Evolutionary conservation across 2,888 invertebrate genomes (phyloP).

Genomic region (Andrena marginata): DNA sequence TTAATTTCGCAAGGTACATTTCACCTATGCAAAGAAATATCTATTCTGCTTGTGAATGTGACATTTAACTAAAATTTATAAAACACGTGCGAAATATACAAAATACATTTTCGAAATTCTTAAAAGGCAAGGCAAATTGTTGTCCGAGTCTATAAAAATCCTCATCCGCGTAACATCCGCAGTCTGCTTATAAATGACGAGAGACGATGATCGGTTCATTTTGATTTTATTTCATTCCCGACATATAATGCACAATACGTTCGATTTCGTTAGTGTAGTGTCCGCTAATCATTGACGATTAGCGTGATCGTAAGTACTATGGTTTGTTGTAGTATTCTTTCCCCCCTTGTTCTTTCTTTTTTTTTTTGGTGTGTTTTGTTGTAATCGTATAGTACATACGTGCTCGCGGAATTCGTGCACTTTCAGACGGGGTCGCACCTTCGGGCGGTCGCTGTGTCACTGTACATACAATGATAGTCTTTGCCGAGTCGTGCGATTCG

Average conservation of each 20-base stretch:
- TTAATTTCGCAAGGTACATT: no score
- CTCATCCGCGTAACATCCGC: not conserved
- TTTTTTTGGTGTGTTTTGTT: conserved; percentile 8
- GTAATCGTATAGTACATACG: conserved; percentile 65
- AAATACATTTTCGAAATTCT: no score
- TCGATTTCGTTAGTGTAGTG: conserved; percentile 67
- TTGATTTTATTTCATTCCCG: conserved; percentile 80
- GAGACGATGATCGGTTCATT: conserved; percentile 71
- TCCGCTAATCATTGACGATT: conserved; percentile 54
- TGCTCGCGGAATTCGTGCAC: conserved; percentile 62
- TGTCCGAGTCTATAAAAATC: not conserved
- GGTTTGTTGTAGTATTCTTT: conserved; percentile 42
- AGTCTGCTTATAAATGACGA: not conserved
- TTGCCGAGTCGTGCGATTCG: conserved; percentile 48
- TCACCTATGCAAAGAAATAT: no score
- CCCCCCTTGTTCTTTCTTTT: not conserved
- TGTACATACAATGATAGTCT: conserved; percentile 62
- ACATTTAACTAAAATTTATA: no score
- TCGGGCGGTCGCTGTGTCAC: conserved; percentile 53
- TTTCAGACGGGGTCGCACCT: conserved; percentile 66
- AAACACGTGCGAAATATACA: no score
- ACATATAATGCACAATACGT: conserved; percentile 78
- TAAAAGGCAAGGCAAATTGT: not conserved
- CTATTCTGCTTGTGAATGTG: no score
- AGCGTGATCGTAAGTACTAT: conserved; percentile 64